Conservation (phyloP, 2,888 invertebrate species). For the Calameuta filiformis region DNA sequence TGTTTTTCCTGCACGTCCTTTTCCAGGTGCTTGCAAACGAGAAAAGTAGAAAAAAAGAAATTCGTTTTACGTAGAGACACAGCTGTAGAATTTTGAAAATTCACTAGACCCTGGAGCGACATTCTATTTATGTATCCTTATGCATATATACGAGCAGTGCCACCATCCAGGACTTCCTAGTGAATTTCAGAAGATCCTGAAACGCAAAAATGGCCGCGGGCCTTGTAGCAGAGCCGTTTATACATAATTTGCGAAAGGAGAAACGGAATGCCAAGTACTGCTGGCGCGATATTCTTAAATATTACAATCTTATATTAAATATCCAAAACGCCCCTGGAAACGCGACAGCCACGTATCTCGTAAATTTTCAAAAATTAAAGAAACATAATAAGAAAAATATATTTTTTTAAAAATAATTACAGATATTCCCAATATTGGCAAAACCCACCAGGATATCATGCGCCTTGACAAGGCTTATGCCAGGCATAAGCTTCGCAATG, state of each 20-base stretch:
- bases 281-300: background rate
- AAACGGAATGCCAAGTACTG: background rate
- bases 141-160: background rate
- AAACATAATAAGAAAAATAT: background rate
- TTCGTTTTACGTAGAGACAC: background rate
- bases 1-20: background rate
- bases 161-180: background rate
- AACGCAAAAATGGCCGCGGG: background rate
- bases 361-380: background rate
- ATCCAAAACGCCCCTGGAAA: background rate
- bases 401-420: background rate
- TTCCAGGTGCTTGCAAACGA: background rate
- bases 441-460: conserved; percentile 72
- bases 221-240: background rate
- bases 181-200: background rate
- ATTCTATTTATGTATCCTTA: background rate
- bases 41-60: background rate
- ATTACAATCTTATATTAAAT: background rate
- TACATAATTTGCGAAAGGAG: background rate
- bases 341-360: background rate
- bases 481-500: conserved; percentile 77
- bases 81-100: background rate
- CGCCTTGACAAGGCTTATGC: conserved; percentile 71
- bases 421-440: conserved; percentile 73
- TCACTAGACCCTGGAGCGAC: background rate